These are phyloP conservation scores for Florisuga fusca DNA, from an alignment of 2,797 vertebrate species.

Conservation along the genomic window DNA sequence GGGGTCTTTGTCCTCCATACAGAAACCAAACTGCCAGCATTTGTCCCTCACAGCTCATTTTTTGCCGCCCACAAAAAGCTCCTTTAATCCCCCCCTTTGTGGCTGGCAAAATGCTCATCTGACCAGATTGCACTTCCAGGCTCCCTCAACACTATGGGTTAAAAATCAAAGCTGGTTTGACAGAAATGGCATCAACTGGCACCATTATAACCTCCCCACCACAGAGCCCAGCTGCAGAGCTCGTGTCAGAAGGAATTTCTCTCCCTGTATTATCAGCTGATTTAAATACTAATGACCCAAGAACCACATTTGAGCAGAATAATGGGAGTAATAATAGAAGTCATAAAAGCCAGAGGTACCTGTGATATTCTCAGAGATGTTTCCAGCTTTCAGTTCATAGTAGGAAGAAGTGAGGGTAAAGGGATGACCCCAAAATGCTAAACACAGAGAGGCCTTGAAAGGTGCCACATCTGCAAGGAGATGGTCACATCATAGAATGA, in stretches of 20 bases:
- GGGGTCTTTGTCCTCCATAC: not conserved
- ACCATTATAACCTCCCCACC: not conserved
- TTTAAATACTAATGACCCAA: conserved; percentile 70
- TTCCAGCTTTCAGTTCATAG: not conserved
- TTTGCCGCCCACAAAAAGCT: not conserved
- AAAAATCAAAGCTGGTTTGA: conserved; percentile 47
- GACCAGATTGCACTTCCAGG: conserved; percentile 5
- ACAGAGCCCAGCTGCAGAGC: conserved; percentile 13
- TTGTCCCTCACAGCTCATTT: not conserved
- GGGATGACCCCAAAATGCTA: not conserved
- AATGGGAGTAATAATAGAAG: conserved; percentile 31
- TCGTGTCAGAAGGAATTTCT: conserved; percentile 20
- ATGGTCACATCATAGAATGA: no score
- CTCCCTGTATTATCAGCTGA: conserved; percentile 30
- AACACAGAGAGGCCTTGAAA: no score
- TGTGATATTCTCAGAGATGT: not conserved
- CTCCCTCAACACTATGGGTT: conserved; percentile 31
- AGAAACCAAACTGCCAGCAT: not conserved
- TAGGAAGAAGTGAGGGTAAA: not conserved
- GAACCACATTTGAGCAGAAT: conserved; percentile 42
- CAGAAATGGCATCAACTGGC: conserved; percentile 36
- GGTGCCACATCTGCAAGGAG: no score
- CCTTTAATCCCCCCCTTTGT: not conserved
- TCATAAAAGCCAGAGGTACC: not conserved
- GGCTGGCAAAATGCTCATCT: conserved; percentile 30